Percentiles rank a stretch among this genome's conserved stretches.
These are phyloP conservation scores for Falco rusticolus DNA, from an alignment of 2,797 vertebrate genomes.

Conservation along the genomic window DNA sequence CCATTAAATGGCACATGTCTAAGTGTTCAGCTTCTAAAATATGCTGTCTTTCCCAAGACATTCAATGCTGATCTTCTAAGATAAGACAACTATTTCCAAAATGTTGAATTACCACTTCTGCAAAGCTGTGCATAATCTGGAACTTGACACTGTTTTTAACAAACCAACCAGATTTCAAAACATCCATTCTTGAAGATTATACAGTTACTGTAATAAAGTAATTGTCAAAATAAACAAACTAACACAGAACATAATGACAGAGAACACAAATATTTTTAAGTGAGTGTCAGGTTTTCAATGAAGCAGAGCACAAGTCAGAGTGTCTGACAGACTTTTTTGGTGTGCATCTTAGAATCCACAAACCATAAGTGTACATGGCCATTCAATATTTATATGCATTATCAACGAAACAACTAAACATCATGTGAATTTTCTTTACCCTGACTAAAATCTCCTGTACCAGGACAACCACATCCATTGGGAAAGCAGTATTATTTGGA, in stretches of 20 bases:
- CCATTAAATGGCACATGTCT: neutral
- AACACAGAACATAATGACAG: constrained; percentile 38
- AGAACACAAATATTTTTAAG: constrained; percentile 30
- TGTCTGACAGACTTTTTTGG: neutral
- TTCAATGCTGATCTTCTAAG: neutral
- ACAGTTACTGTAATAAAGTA: constrained; percentile 55
- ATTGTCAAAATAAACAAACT: constrained; percentile 61
- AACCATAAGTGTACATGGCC: constrained; percentile 1
- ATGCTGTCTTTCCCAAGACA: neutral
- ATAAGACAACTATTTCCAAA: constrained; percentile 5
- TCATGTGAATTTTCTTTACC: constrained; percentile 74
- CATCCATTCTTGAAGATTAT: constrained; percentile 35
- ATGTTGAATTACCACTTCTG: neutral
- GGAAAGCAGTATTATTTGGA: constrained; percentile 83
- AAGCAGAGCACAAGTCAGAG: constrained; percentile 30
- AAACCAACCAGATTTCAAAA: neutral
- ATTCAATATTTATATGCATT: constrained; percentile 60
- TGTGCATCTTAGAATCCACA: constrained; percentile 7
- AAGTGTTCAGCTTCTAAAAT: neutral
- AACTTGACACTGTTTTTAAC: neutral
- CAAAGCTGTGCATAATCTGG: neutral
- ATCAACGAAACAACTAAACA: constrained; percentile 69
- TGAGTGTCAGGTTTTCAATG: constrained; percentile 46
- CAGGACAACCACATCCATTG: constrained; percentile 82
- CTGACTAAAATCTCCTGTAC: constrained; percentile 89